Conservation (phyloP, 2,797 vertebrate species). For the Pseudotriccus pelzelni region DNA sequence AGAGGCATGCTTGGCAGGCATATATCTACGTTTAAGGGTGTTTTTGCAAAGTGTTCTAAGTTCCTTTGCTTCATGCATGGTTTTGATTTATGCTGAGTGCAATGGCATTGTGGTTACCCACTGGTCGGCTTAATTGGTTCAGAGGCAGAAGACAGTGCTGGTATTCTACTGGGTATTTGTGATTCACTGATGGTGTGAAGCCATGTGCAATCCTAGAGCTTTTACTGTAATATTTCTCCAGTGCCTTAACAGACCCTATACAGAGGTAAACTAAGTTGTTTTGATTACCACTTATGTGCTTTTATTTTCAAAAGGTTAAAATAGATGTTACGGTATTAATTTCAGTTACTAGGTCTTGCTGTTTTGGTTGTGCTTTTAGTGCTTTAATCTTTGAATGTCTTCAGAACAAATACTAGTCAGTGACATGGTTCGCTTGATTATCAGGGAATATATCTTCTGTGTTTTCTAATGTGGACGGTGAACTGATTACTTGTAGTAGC, state of each 20-base stretch:
- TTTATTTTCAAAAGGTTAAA: background rate
- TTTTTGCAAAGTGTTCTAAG: background rate
- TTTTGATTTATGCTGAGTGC: background rate
- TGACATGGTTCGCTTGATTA: background rate
- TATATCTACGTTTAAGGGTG: background rate
- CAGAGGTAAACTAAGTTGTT: background rate
- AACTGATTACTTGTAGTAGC: background rate
- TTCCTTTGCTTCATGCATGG: background rate
- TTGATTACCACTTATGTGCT: background rate
- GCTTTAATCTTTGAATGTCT: background rate
- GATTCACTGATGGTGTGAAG: accelerated
- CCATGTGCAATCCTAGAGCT: background rate
- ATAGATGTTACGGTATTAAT: background rate
- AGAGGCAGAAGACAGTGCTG: background rate
- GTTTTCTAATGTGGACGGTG: background rate
- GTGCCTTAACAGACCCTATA: background rate
- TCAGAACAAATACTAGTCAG: background rate
- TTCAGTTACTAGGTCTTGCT: background rate
- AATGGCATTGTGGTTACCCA: background rate
- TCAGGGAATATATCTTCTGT: background rate
- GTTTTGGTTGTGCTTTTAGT: background rate
- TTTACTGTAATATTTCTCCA: background rate
- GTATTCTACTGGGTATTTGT: background rate
- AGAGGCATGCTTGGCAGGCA: background rate
- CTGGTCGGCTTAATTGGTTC: background rate